Evolutionary conservation across 2,113 vertebrate species (phyloP).

Genomic region (Butastur rufipennis): DNA sequence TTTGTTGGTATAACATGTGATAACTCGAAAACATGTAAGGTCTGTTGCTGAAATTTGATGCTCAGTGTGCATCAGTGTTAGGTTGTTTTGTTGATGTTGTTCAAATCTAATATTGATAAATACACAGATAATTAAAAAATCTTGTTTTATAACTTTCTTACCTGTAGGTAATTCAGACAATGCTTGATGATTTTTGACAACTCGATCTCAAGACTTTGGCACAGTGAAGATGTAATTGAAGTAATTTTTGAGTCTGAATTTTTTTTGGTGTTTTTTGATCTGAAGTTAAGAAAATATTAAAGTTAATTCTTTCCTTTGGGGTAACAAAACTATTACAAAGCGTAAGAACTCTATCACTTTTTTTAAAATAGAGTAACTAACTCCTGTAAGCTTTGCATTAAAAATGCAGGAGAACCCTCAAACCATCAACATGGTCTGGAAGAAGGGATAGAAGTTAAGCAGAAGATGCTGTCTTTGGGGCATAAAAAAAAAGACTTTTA

Average conservation of each 20-base stretch:
- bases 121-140: background rate
- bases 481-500: background rate
- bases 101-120: background rate
- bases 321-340: background rate
- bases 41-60: background rate
- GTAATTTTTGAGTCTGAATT: background rate
- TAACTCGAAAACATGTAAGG: background rate
- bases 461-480: background rate
- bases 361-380: background rate
- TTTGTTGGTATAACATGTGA: background rate
- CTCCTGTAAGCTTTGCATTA: background rate
- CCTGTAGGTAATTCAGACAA: background rate
- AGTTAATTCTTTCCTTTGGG: background rate
- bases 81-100: background rate
- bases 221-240: background rate
- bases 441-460: background rate
- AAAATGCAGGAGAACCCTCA: background rate
- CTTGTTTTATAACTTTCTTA: background rate
- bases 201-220: background rate
- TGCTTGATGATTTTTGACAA: background rate
- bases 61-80: background rate
- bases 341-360: background rate
- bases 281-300: background rate
- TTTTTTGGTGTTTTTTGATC: background rate
- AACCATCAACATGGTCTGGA: background rate